Base-by-base conservation (phyloP, 2,888 invertebrate genomes). In the Chromoteleia sp. region DNA sequence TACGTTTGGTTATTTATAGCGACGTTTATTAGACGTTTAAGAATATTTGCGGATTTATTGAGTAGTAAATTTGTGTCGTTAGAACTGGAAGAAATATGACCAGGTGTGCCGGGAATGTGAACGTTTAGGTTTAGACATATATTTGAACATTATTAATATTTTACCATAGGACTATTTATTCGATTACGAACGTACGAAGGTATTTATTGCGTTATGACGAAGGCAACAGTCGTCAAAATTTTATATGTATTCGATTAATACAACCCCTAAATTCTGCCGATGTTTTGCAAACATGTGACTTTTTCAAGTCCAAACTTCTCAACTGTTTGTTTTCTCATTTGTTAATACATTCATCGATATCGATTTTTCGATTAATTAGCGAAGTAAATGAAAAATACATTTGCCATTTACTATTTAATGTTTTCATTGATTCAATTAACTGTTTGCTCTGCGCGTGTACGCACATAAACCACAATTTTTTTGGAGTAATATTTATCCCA, bases 21-120 rank as follows among this genome's bases (percentile, higher is more conserved):
- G 59, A 67, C 67, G 25, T 67, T 75, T 75, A 75, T 67, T 67
- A 48, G 67, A 67, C 67, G 7, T 50, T 67, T 50, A 75, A 67
- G 67, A 67, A 75, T 58, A 67, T 75, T 75, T 41, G 75, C 15
- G 43, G 15, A 75, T 75, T 75, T 75, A 73, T 73, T 43, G 73
- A 54, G 74, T 33, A 65, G 63, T 74, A 63, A 74, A 74, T 63
- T 74, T 36, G 17, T 73, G 52, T 63, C 43, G 54, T 73, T 73
- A 54, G 52, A 73, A 73, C 14, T 54, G 52, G 17, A 73, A 61
- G 61, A 73, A 61, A 54, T 73, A 71, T 52, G 48, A 39, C 71
- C 71, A 59, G 71, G 58, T 39, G 70, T 52, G 39, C 17, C 33
- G 19, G 29, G 30, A 65, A 65, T 50, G 48, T 14, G 17, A 56